Evolutionary conservation across 2,113 vertebrate genomes (phyloP).

Genomic region (Gasterosteus aculeatus): DNA sequence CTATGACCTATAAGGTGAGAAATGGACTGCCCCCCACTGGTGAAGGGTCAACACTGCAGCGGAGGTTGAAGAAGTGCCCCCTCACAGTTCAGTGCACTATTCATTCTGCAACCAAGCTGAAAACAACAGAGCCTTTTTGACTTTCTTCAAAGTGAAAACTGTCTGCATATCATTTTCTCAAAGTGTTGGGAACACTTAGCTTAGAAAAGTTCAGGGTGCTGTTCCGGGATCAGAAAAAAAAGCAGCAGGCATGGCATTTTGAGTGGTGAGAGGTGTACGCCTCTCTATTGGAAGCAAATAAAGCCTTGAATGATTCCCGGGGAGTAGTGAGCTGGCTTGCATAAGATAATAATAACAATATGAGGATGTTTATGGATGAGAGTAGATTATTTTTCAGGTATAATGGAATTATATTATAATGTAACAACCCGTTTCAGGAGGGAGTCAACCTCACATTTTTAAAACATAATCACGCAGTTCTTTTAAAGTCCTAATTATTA

Average conservation of each 20-base stretch:
- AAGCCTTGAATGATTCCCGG: conserved; percentile 43
- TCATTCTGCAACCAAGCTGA: conserved; percentile 63
- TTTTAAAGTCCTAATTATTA: background rate
- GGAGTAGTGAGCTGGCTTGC: too few species aligned
- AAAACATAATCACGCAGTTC: background rate
- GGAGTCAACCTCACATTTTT: conserved; percentile 19
- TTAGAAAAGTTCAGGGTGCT: conserved; percentile 29
- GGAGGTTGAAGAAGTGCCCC: conserved; percentile 58
- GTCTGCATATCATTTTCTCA: conserved; percentile 51
- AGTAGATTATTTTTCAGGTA: conserved; percentile 30
- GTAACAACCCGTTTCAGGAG: conserved; percentile 20
- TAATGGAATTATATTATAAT: conserved; percentile 26
- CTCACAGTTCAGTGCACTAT: conserved; percentile 74
- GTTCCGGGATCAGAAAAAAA: conserved; percentile 22
- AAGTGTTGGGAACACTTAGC: conserved; percentile 36
- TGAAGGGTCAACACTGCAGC: conserved; percentile 76
- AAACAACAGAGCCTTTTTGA: conserved; percentile 55
- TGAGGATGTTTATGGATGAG: conserved; percentile 42
- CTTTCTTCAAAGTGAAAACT: conserved; percentile 73
- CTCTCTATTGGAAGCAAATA: conserved; percentile 30
- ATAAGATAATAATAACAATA: background rate
- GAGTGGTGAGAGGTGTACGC: background rate
- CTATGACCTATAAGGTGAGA: conserved; percentile 65
- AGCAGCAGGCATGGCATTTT: background rate
- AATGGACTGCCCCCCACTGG: conserved; percentile 78